Evolutionary conservation across 2,797 vertebrate species (phyloP), one percentile per base, ranked within the genome.

Genomic region (Syngnathus rostellatus): DNA sequence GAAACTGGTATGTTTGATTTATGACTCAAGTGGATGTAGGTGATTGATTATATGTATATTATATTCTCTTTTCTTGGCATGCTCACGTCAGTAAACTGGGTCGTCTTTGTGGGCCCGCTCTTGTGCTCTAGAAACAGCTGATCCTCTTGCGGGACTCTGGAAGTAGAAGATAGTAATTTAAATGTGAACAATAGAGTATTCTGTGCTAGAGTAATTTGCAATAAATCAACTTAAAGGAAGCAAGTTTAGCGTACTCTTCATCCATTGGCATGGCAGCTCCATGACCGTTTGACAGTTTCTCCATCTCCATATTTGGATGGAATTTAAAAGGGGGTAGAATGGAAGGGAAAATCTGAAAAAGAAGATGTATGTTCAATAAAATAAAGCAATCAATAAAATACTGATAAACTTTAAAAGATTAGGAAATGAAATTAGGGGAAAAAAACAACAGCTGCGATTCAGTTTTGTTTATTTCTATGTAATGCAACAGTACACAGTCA

Each of bases 51-150:
- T 31, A 4, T 31, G 31, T 31, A 31, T 31, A 31, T 31, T 31
- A 45, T 6, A 17, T 48, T 19, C 48, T 5, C 19, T 43, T 23
- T n/a, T 62, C 2, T 11, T 21, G 7, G n/a, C 4, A 31, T 45
- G 82, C 90, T 89, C 76, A 92, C 90, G n/a, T 92, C 90, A 66
- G 86, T 91, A 74, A 91, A 92, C 81, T 91, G 87, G 46, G 81
- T 57, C 6, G 66, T 68, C 64, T 86, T 90, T 2, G 70, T 70
- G 37, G 72, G 81, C 53, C 82, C 77, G 21, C 68, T 81, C 62
- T 88, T 90, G 61, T 86, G 85, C 40, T 80, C 86, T 58, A 89
- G 75, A 70, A 90, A 89, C 60, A 65, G 80, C 39, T 89, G 86
- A 64, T 83, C 82, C 68, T 90, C 87, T 51, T 88, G 65, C 58